phyloP scores from a whole-genome alignment of 2,113 vertebrate genomes.

The Brachypteracias leptosomus region DNA sequence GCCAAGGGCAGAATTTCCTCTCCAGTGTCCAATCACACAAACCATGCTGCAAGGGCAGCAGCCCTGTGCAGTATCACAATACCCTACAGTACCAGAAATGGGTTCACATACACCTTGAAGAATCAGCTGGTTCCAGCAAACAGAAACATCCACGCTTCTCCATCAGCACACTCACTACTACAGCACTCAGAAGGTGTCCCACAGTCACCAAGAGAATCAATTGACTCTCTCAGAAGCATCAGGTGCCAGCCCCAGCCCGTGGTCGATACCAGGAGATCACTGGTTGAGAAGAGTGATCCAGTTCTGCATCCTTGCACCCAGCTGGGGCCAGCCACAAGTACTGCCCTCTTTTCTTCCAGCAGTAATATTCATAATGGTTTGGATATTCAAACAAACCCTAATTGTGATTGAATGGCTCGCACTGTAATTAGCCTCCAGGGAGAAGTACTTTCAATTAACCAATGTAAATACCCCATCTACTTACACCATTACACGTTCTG shows the following conservation, averaged over 20 bases:
- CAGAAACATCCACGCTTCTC: background rate
- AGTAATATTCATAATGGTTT: background rate
- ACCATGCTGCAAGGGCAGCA: accelerated
- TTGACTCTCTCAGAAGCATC: background rate
- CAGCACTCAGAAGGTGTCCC: background rate
- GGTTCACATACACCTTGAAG: background rate
- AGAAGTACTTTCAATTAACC: constrained; percentile 68
- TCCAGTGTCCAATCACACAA: background rate
- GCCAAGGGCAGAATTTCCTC: background rate
- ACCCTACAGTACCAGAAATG: background rate
- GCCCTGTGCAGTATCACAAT: background rate
- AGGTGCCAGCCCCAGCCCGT: background rate
- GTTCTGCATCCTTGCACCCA: background rate
- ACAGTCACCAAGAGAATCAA: background rate
- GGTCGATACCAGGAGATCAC: background rate
- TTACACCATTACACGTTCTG: constrained; percentile 53
- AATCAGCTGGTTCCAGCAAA: background rate
- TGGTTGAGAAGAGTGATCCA: background rate
- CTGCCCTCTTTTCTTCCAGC: background rate
- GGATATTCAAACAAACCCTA: constrained; percentile 60
- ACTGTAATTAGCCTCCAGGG: constrained; percentile 61
- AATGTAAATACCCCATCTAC: constrained; percentile 58
- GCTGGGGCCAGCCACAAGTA: background rate
- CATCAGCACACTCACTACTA: background rate
- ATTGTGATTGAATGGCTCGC: constrained; percentile 68